These are phyloP conservation scores for Crotalus tigris DNA, from an alignment of 2,113 vertebrate genomes.

Conservation along the genomic window DNA sequence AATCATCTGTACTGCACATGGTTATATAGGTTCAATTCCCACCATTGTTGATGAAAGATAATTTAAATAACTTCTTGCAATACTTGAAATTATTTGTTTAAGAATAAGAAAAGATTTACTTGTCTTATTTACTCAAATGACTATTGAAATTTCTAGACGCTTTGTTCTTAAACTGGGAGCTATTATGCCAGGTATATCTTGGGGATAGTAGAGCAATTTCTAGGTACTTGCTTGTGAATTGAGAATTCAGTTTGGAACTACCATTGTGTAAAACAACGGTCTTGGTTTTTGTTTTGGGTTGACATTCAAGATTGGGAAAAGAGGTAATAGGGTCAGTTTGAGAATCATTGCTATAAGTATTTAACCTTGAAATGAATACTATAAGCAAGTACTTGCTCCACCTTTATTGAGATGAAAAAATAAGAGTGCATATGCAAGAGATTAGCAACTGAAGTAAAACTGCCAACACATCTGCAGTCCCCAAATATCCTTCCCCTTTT, in stretches of 20 bases:
- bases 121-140: neutral
- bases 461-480: neutral
- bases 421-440: neutral
- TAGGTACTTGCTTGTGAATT: neutral
- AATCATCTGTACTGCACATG: neutral
- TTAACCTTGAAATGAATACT: neutral
- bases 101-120: neutral
- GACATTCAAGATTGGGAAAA: neutral
- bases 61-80: neutral
- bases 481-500: neutral
- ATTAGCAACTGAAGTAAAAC: neutral
- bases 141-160: neutral
- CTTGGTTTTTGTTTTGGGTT: neutral
- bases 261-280: neutral
- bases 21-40: neutral
- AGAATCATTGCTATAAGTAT: neutral
- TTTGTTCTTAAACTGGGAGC: neutral
- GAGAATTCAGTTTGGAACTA: neutral
- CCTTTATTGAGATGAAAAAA: neutral
- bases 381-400: neutral
- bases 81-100: conserved; percentile 4
- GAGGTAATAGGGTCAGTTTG: neutral
- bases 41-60: conserved; percentile 1
- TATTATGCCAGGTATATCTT: neutral
- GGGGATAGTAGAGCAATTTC: neutral